Conservation (phyloP, 1,140 invertebrate genomes). For the Drosophila littoralis region DNA sequence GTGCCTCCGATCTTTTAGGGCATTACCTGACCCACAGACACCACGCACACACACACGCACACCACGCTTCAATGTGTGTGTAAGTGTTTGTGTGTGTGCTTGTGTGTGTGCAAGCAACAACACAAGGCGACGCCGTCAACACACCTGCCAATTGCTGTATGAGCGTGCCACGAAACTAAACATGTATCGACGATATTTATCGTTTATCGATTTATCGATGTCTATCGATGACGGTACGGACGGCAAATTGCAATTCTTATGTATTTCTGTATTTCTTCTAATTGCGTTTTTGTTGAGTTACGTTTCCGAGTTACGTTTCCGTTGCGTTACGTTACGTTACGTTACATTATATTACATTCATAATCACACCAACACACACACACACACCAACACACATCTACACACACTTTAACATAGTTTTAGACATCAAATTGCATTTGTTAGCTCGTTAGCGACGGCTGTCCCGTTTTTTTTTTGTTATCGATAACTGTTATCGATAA, state of each 20-base stretch:
- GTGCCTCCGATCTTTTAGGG: constrained; percentile 79
- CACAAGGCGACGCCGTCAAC: constrained; percentile 30
- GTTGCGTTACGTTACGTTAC: constrained; percentile 77
- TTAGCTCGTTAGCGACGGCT: constrained; percentile 18
- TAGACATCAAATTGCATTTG: constrained; percentile 40
- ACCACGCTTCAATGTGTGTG: too few relatives aligned
- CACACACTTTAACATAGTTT: constrained; percentile 38
- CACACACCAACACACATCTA: constrained; percentile 31
- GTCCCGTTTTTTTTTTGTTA: constrained; percentile 13
- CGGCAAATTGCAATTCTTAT: constrained; percentile 62
- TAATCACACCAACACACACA: constrained; percentile 39
- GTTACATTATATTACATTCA: constrained; percentile 57
- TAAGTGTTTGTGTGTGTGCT: too few relatives aligned
- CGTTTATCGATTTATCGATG: constrained; percentile 46
- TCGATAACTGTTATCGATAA: constrained; percentile 36
- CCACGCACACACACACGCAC: not conserved
- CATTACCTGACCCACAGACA: constrained; percentile 61
- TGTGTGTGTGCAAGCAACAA: too few relatives aligned
- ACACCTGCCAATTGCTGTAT: constrained; percentile 17
- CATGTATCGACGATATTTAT: not conserved
- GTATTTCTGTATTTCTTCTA: constrained; percentile 78
- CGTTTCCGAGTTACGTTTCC: constrained; percentile 78
- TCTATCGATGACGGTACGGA: constrained; percentile 74
- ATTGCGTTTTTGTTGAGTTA: constrained; percentile 81
- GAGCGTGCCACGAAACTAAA: constrained; percentile 7